Conservation (phyloP, 2,113 vertebrate species). For the Sialia sialis region DNA sequence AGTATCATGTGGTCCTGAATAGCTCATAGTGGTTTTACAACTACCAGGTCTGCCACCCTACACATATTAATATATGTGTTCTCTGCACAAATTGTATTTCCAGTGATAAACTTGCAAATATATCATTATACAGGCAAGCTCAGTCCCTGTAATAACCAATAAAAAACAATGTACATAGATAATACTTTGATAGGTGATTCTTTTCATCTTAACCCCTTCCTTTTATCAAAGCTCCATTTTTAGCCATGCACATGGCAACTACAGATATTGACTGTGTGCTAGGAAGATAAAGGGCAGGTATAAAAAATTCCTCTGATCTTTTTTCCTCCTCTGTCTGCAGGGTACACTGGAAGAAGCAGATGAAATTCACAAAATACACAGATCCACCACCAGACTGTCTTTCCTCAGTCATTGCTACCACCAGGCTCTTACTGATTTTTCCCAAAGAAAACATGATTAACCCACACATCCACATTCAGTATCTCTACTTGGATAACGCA, state of each 20-base stretch:
- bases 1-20: not conserved
- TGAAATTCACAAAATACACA: not conserved
- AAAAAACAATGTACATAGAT: not conserved
- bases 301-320: constrained; percentile 39
- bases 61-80: not conserved
- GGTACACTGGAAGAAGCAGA: not conserved
- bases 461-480: not conserved
- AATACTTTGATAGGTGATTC: not conserved
- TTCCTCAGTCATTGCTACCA: not conserved
- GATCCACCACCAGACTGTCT: not conserved
- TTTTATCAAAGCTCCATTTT: not conserved
- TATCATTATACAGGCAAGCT: not conserved
- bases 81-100: not conserved
- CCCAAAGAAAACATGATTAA: not conserved
- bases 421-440: not conserved
- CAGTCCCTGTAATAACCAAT: not conserved
- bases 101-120: not conserved
- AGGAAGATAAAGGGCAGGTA: constrained; percentile 20
- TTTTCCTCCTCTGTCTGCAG: not conserved
- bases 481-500: not conserved
- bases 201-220: not conserved
- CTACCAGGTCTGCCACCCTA: not conserved
- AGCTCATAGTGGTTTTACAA: not conserved
- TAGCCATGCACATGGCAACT: not conserved
- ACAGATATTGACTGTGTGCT: not conserved